A percentile compares a stretch with the other conserved stretches of the same genome.
phyloP scores from a whole-genome alignment of 2,888 invertebrate species.

The Notodromas monacha region DNA sequence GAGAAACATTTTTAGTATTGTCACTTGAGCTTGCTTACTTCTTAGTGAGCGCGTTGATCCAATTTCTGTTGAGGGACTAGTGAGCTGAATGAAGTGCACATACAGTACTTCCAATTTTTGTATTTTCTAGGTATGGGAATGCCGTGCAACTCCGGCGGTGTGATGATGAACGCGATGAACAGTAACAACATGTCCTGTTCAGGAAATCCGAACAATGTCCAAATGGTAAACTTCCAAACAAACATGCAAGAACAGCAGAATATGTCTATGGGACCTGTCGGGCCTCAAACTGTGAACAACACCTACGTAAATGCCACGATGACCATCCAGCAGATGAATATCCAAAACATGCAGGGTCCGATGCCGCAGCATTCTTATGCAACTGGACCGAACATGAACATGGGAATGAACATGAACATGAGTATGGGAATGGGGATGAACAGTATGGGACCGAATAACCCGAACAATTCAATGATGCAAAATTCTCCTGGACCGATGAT shows the following conservation, averaged over 20 bases:
- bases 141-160: no score
- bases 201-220: slow-evolving; percentile 11
- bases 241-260: slow-evolving; percentile 11
- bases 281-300: slow-evolving; percentile 18
- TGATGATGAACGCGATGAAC: slow-evolving; percentile 11
- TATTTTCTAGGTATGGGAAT: no score
- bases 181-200: neutral
- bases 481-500: neutral
- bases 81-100: no score
- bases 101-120: no score
- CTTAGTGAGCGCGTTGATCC: no score
- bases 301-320: slow-evolving; percentile 20
- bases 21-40: no score
- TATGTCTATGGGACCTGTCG: slow-evolving; percentile 11
- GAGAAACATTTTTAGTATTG: no score
- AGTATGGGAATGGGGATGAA: no score
- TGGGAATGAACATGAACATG: slow-evolving; percentile 23
- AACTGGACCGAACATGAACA: slow-evolving; percentile 10
- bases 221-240: slow-evolving; percentile 16
- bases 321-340: slow-evolving; percentile 20
- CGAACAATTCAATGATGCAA: no score
- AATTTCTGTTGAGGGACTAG: no score
- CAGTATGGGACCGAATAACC: slow-evolving; percentile 19
- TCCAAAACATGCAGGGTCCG: slow-evolving; percentile 15
- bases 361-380: no score